Evolutionary conservation across 2,797 vertebrate species (phyloP).

Genomic region (Chromobotia macracanthus): DNA sequence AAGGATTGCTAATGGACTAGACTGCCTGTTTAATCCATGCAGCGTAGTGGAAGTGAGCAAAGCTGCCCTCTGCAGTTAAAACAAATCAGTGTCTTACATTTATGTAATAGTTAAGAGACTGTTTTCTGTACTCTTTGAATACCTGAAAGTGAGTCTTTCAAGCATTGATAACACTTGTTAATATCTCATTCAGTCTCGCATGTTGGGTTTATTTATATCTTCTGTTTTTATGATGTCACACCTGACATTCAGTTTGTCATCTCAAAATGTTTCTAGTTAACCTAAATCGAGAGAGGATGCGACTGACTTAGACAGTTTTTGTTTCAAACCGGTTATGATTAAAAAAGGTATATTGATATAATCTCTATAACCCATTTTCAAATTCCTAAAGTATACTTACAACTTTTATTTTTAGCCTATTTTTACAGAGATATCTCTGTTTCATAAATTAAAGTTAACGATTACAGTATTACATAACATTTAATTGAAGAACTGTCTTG

Average conservation of each 20-base stretch:
- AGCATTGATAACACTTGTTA: neutral
- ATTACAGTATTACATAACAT: constrained; percentile 68
- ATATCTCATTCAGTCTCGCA: neutral
- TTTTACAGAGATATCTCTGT: constrained; percentile 16
- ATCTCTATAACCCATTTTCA: neutral
- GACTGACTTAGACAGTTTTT: neutral
- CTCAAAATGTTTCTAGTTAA: constrained; percentile 10
- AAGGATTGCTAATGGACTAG: neutral
- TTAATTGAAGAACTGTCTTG: constrained; percentile 61
- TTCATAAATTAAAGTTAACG: constrained; percentile 52
- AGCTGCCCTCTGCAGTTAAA: neutral
- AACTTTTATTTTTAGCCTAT: neutral
- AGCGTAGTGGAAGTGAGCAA: neutral
- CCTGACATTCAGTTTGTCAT: neutral
- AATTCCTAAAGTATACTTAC: neutral
- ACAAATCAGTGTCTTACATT: constrained; percentile 15
- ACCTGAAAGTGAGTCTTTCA: neutral
- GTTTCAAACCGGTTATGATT: no score
- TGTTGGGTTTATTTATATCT: neutral
- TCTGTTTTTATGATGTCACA: constrained; percentile 1
- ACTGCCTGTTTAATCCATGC: neutral
- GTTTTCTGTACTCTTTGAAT: neutral
- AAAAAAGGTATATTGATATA: neutral
- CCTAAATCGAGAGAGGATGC: neutral
- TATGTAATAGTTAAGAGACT: neutral